Evolutionary conservation across 1,140 invertebrate genomes (phyloP), one percentile per base, ranked within the genome.

Genomic region (Drosophila truncata): DNA sequence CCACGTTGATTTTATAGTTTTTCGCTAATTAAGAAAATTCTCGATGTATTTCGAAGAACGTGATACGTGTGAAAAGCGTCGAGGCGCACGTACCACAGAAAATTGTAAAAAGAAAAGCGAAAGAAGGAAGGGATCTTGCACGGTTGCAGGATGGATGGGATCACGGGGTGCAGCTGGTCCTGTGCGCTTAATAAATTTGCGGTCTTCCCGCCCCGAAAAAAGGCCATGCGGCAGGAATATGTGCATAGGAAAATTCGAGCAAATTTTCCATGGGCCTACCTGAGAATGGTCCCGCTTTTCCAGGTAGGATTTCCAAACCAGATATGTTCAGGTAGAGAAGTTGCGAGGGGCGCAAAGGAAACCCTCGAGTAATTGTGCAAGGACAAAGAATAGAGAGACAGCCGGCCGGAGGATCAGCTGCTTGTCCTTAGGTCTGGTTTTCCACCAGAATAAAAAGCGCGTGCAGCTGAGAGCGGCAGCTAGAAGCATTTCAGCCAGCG

Each of bases 181-280:
- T 55, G 29, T 41, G 59, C 42, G 62, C 55, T 81, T 81, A 78
- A 90, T 85, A 90, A 85, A 90, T 90, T 90, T 90, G 85, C 85
- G 85, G 85, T 90, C 85, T 90, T 90, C 85, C 85, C 85, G 85
- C 85, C 85, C 81, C 71, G 82, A 84, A 88, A 80, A 66, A 77
- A 52, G 31, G 42, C 23, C 75, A 83, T 78, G 44, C 64, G 69
- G 63, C 67, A 8, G 41, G 31, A 39, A 57, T 69, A n/a, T 75
- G 62, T 78, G 69, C 46, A 31, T 42, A 33, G 35, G 66, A 47
- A 72, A 78, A 82, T 69, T 59, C 69, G 57, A 71, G 80, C 81
- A 70, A 82, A 72, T 82, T 85, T 90, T 57, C 67, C 52, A 20
- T 41, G 44, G 18, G 18, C 25, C 39, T 90, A 90, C 85, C 85